Conservation (phyloP, 2,113 vertebrate species). For the human region DNA sequence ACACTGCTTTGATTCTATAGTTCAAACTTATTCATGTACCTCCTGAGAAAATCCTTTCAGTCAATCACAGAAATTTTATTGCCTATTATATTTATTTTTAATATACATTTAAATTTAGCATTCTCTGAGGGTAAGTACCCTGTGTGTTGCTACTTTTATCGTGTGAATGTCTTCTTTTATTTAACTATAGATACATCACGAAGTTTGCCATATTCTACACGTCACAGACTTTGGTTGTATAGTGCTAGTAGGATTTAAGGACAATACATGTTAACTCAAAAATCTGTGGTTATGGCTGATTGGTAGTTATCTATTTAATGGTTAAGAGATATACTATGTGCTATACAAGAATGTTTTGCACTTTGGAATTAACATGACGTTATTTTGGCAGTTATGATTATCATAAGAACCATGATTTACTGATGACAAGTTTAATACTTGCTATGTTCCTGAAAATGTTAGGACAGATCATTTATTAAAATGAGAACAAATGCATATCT, state of each 20-base stretch:
- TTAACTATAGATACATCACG: not conserved
- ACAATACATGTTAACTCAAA: not conserved
- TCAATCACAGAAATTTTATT: conserved; percentile 60
- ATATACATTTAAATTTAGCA: conserved; percentile 63
- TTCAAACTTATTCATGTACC: conserved; percentile 51
- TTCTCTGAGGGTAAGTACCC: conserved; percentile 51
- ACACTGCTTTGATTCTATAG: conserved; percentile 1
- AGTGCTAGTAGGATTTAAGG: not conserved
- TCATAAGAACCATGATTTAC: not conserved
- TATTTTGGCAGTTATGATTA: conserved; percentile 32
- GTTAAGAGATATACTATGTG: not conserved
- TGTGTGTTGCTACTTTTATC: conserved; percentile 44
- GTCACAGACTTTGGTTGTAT: not conserved
- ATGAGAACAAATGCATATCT: conserved; percentile 12
- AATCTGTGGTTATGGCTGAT: not conserved
- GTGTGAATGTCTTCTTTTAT: not conserved
- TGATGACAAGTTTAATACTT: not conserved
- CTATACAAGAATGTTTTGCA: conserved; percentile 4
- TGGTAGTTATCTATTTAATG: not conserved
- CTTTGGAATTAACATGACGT: conserved; percentile 28
- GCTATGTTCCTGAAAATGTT: conserved; percentile 15
- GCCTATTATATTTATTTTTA: conserved; percentile 59
- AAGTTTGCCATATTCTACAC: not conserved
- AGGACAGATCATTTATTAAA: not conserved
- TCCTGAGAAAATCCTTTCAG: conserved; percentile 44